Evolutionary conservation across 2,888 invertebrate species (phyloP), one percentile per base, ranked within the genome.

Genomic region (Chrysolina haemoptera): DNA sequence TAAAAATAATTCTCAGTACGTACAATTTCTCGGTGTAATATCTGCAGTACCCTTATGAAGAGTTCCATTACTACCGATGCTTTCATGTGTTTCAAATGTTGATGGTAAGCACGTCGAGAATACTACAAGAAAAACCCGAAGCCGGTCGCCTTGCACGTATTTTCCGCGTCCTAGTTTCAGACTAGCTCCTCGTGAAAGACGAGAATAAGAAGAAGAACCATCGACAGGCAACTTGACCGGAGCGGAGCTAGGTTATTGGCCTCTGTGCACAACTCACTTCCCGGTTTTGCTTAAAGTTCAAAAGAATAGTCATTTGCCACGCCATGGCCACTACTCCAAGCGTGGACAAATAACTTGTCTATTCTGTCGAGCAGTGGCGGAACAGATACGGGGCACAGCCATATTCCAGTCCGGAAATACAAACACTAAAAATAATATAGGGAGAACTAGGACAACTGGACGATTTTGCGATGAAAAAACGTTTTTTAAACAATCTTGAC

Each of bases 191-290:
- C 66, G 73, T 66, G 41, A 67, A 64, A 22, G 62, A 64, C 55
- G 55, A 59, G 65, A 59, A 64, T 40, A 48, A 71, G 59, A 65
- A 71, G 70, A 74, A 63, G 70, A 74, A 59, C 70, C 66, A 78
- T 75, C 74, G 73, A 73, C 74, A 82, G 75, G 81, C 81, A 82
- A 82, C 83, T 84, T 84, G 84, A 84, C 84, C 84, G 84, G 80
- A 79, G 82, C 75, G 76, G 68, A 68, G 82, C 81, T 81, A 80
- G 84, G 84, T 84, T 85, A 84, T 84, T 85, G 84, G 84, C 84
- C 84, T 84, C 79, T 82, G 68, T 71, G 63, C 70, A 80, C 81
- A 80, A 81, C 80, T 82, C 82, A 85, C 84, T 85, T 85, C 84
- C 84, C 84, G 84, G 84, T 84, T 83, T 82, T 82, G 80, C 81